Evolutionary conservation across 1,140 invertebrate species (phyloP).

Genomic region (Drosophila lowei): DNA sequence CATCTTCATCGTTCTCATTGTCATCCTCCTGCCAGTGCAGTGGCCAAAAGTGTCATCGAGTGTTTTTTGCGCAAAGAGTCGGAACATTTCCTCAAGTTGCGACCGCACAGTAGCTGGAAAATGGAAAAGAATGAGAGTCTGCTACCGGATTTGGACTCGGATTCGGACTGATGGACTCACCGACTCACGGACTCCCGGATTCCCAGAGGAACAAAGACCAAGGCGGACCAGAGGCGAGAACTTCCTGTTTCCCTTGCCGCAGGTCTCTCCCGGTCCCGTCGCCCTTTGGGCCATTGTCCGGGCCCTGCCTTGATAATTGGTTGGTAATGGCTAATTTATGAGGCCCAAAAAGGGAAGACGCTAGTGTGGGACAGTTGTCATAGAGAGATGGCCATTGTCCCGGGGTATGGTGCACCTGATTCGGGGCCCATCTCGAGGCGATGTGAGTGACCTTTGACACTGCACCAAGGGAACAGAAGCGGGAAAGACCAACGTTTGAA

Average conservation of each 20-base stretch:
- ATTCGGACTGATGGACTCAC: neutral
- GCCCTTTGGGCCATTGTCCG: constrained; percentile 30
- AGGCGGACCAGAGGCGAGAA: constrained; percentile 31
- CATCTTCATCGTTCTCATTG: neutral
- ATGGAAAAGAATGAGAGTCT: constrained; percentile 4
- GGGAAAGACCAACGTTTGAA: constrained; percentile 7
- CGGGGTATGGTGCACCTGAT: constrained; percentile 50
- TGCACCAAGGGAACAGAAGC: neutral
- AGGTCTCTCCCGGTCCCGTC: constrained; percentile 2
- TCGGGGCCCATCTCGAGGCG: constrained; percentile 24
- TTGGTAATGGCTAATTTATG: constrained; percentile 74
- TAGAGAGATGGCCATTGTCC: no score
- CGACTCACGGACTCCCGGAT: neutral
- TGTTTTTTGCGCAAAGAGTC: constrained; percentile 47
- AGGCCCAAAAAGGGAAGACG: constrained; percentile 10
- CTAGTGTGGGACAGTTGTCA: no score
- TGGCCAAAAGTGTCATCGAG: constrained; percentile 26
- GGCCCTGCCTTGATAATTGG: constrained; percentile 55
- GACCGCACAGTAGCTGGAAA: constrained; percentile 31
- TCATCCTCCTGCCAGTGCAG: neutral
- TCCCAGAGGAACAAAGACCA: constrained; percentile 19
- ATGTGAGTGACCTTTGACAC: constrained; percentile 63
- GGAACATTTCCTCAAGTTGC: constrained; percentile 13
- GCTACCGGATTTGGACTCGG: constrained; percentile 35
- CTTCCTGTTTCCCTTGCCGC: constrained; percentile 39